Percentiles rank a stretch among this genome's conserved stretches.
These are phyloP conservation scores for Albula goreensis DNA, from an alignment of 2,113 vertebrate genomes.

Conservation along the genomic window DNA sequence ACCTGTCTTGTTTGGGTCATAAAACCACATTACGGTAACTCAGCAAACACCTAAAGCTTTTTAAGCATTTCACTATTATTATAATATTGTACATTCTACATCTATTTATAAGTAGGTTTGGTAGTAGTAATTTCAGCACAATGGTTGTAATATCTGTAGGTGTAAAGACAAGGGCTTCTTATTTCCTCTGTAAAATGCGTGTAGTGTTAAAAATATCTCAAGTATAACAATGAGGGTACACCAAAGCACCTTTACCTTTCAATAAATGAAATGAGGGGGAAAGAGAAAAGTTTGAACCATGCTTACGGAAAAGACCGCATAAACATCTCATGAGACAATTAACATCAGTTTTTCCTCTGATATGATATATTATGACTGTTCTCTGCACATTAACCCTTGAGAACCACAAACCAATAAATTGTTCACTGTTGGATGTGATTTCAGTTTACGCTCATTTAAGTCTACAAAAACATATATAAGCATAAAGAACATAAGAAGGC, in stretches of 20 bases:
- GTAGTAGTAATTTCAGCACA: not conserved
- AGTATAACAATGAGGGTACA: slow-evolving; percentile 1
- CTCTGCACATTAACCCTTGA: slow-evolving; percentile 57
- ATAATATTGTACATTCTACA: not conserved
- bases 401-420: slow-evolving; percentile 48
- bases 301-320: slow-evolving; percentile 17
- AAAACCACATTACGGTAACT: slow-evolving; percentile 8
- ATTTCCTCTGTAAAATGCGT: not conserved
- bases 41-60: slow-evolving; percentile 11
- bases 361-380: slow-evolving; percentile 55
- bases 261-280: slow-evolving; percentile 41
- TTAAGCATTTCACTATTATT: slow-evolving; percentile 1
- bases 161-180: not conserved
- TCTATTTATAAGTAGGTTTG: not conserved
- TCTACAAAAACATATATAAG: not conserved
- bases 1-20: not conserved
- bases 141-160: not conserved
- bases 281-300: slow-evolving; percentile 9
- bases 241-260: slow-evolving; percentile 11
- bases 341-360: slow-evolving; percentile 53
- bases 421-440: slow-evolving; percentile 42
- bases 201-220: not conserved
- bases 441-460: slow-evolving; percentile 11
- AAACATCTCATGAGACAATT: slow-evolving; percentile 52
- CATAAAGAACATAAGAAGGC: not conserved